A percentile compares a stretch with the other conserved stretches of the same genome.
Evolutionary conservation across 2,888 invertebrate genomes (phyloP).

Genomic region (Melieria crassipennis): DNA sequence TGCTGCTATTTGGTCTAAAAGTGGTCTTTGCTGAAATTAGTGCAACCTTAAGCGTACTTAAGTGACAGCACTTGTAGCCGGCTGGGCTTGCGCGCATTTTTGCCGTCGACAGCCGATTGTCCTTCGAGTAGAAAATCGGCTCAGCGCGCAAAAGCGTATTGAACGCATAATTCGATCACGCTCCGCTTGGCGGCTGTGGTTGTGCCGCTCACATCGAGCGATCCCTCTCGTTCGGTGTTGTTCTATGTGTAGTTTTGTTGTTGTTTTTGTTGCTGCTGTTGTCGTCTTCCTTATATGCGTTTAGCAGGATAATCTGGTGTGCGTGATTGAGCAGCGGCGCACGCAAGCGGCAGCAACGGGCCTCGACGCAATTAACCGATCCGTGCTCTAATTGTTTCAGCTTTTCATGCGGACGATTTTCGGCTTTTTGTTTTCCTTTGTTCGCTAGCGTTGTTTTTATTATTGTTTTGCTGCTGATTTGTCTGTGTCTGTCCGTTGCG

Average conservation of each 20-base stretch:
- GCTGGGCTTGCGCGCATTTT: neutral
- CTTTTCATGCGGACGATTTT: neutral
- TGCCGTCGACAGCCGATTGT: neutral
- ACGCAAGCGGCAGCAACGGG: slow-evolving; percentile 26
- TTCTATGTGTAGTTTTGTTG: no score
- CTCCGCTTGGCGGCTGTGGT: neutral
- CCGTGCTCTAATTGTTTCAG: slow-evolving; percentile 43
- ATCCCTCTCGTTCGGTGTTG: no score
- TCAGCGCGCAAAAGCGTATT: slow-evolving; percentile 4
- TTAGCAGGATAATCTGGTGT: slow-evolving; percentile 40
- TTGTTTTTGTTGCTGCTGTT: no score
- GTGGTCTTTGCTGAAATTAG: slow-evolving; percentile 21
- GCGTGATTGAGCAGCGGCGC: slow-evolving; percentile 27
- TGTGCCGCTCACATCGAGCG: no score
- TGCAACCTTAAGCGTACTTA: slow-evolving; percentile 19
- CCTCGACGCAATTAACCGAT: slow-evolving; percentile 40
- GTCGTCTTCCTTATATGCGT: no score
- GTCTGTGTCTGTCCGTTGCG: slow-evolving; percentile 16
- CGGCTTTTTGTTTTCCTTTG: neutral
- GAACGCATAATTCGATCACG: slow-evolving; percentile 4
- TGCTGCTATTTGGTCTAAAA: neutral
- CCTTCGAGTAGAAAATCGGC: slow-evolving; percentile 18
- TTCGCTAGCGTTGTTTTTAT: neutral
- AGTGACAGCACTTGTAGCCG: neutral
- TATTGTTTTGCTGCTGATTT: slow-evolving; percentile 3